These are phyloP conservation scores for Pocota personata DNA, from an alignment of 2,888 invertebrate genomes.

Conservation along the genomic window DNA sequence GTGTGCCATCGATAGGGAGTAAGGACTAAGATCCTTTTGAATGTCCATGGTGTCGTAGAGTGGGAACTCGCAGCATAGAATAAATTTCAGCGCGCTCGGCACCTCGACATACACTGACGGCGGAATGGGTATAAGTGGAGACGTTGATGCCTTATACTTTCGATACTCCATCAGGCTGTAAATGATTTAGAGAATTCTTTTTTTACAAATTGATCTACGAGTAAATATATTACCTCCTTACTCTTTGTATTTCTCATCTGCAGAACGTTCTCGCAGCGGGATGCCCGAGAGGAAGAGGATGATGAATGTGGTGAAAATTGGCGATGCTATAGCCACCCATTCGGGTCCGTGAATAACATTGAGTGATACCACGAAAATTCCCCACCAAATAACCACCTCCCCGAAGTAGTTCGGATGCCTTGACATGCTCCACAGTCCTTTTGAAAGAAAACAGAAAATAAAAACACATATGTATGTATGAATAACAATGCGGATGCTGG, in stretches of 20 bases:
- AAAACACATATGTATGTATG: background rate
- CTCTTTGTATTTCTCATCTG: conserved; percentile 95
- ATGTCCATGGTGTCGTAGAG: conserved; percentile 90
- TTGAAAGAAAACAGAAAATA: conserved; percentile 37
- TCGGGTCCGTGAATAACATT: conserved; percentile 93
- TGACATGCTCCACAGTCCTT: conserved; percentile 92
- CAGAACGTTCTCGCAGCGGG: conserved; percentile 92
- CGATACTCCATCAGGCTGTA: conserved; percentile 91
- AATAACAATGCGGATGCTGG: conserved; percentile 32
- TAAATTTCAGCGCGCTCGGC: conserved; percentile 91
- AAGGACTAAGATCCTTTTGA: conserved; percentile 81
- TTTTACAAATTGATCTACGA: conserved; percentile 45
- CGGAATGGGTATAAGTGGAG: conserved; percentile 94
- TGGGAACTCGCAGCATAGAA: conserved; percentile 94
- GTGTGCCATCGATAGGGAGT: conserved; percentile 81
- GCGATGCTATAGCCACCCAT: conserved; percentile 94
- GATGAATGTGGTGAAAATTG: conserved; percentile 93
- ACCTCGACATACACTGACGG: conserved; percentile 94
- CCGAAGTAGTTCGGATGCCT: conserved; percentile 98
- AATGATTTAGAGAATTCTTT: conserved; percentile 49
- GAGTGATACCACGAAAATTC: conserved; percentile 93
- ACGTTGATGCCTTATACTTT: conserved; percentile 94
- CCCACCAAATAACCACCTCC: conserved; percentile 97
- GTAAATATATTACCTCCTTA: conserved; percentile 81
- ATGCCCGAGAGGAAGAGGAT: conserved; percentile 96